Conservation (phyloP, 1,140 invertebrate genomes). For the Coenobita brevimanus region DNA sequence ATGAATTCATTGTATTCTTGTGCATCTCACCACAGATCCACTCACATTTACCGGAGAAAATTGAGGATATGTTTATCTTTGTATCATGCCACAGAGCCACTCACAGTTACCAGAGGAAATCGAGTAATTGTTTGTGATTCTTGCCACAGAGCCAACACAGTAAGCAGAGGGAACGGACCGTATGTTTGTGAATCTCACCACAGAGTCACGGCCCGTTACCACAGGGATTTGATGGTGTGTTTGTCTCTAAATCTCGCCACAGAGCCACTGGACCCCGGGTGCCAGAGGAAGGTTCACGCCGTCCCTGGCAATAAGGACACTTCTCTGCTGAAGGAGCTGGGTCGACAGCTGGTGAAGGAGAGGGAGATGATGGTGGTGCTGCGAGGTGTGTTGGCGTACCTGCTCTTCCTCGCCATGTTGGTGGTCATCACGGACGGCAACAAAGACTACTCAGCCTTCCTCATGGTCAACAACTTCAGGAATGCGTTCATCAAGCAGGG, state of each 20-base stretch:
- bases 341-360: neutral
- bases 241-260: neutral
- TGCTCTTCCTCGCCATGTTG: neutral
- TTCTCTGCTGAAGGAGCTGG: neutral
- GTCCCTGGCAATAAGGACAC: neutral
- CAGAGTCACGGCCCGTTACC: too few species aligned
- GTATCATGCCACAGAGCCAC: too few species aligned
- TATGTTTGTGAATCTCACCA: too few species aligned
- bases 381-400: neutral
- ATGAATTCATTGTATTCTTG: too few species aligned
- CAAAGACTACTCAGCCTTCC: neutral
- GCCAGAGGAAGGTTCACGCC: slow-evolving; percentile 33
- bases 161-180: too few species aligned
- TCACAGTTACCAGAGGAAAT: too few species aligned
- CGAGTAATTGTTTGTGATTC: too few species aligned
- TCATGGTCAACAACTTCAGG: neutral
- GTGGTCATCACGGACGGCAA: neutral
- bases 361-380: neutral
- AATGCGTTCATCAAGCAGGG: slow-evolving; percentile 6
- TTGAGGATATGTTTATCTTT: too few species aligned
- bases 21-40: too few species aligned
- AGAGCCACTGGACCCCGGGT: slow-evolving; percentile 36
- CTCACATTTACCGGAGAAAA: too few species aligned
- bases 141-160: too few species aligned
- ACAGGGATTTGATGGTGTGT: too few species aligned